phyloP scores from a whole-genome alignment of 2,888 invertebrate species.

The Stenichneumon culpator region DNA sequence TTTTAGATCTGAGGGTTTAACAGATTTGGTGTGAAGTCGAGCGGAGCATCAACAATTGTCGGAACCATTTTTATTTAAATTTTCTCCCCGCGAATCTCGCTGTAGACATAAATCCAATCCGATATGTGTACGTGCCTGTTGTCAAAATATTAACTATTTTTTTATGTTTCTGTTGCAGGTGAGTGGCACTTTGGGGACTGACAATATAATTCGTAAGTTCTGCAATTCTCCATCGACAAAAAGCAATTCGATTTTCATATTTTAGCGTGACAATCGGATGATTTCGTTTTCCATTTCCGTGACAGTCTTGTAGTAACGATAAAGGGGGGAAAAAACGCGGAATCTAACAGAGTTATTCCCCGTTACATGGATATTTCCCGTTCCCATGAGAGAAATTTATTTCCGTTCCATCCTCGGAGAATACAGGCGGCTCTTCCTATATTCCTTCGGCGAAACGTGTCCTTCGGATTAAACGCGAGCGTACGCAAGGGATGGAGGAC shows the following conservation, averaged over 20 bases:
- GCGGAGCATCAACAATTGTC: too few species aligned
- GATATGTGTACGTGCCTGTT: not conserved
- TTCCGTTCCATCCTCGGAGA: constrained; percentile 65
- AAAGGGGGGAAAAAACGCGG: constrained; percentile 10
- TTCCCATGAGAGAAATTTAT: constrained; percentile 67
- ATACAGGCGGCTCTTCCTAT: constrained; percentile 47
- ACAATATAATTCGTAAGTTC: not conserved
- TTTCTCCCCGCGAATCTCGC: not conserved
- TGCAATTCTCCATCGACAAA: not conserved
- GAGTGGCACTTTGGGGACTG: not conserved
- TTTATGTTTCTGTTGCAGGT: constrained; percentile 39
- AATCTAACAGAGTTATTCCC: constrained; percentile 48
- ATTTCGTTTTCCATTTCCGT: constrained; percentile 11
- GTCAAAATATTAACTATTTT: not conserved
- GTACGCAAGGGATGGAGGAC: constrained; percentile 50
- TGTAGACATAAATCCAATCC: not conserved
- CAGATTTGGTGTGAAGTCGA: too few species aligned
- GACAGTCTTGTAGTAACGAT: constrained; percentile 1
- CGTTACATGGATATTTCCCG: constrained; percentile 55
- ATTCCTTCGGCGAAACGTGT: constrained; percentile 23
- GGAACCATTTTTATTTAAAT: too few species aligned
- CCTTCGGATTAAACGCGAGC: constrained; percentile 64
- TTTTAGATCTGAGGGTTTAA: too few species aligned
- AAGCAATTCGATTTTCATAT: constrained; percentile 12
- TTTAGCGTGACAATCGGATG: not conserved